Percentiles rank a stretch among this genome's conserved stretches.
Evolutionary conservation across 2,888 invertebrate genomes (phyloP).

Genomic region (Drosophila emarginata): DNA sequence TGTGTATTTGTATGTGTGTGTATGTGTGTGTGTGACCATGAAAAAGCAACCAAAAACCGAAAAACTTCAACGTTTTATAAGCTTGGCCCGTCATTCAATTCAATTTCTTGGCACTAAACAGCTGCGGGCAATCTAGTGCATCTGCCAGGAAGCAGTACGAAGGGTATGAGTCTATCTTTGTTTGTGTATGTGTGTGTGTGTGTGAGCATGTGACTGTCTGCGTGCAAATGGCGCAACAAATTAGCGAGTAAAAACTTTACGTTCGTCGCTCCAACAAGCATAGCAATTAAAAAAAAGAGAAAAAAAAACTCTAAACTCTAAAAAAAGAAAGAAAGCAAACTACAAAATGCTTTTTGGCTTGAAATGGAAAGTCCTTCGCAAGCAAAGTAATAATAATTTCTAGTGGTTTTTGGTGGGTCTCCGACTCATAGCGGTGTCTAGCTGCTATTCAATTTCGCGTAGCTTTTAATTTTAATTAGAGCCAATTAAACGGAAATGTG

Average conservation of each 20-base stretch:
- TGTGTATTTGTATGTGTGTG: slow-evolving; percentile 4
- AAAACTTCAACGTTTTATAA: slow-evolving; percentile 51
- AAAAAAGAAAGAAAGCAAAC: slow-evolving; percentile 11
- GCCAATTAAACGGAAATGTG: slow-evolving; percentile 72
- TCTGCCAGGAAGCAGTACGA: slow-evolving; percentile 4
- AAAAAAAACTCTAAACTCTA: too few relatives aligned
- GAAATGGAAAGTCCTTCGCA: slow-evolving; percentile 25
- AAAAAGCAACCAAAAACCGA: slow-evolving; percentile 24
- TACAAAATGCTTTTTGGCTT: slow-evolving; percentile 26
- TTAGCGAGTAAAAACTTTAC: slow-evolving; percentile 65
- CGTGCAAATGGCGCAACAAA: slow-evolving; percentile 66
- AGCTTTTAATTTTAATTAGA: slow-evolving; percentile 77
- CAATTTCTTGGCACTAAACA: slow-evolving; percentile 53
- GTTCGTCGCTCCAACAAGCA: slow-evolving; percentile 29
- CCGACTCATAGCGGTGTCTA: slow-evolving; percentile 16
- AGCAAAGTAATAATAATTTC: slow-evolving; percentile 40
- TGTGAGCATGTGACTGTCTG: slow-evolving; percentile 22
- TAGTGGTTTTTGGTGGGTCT: slow-evolving; percentile 12
- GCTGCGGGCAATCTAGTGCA: slow-evolving; percentile 28
- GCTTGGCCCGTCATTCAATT: slow-evolving; percentile 52
- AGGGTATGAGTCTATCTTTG: slow-evolving; percentile 15
- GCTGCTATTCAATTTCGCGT: slow-evolving; percentile 72
- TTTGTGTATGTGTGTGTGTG: background rate
- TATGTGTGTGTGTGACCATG: slow-evolving; percentile 23
- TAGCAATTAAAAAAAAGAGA: slow-evolving; percentile 63